A percentile compares a stretch with the other conserved stretches of the same genome.
Conservation (phyloP, 2,797 vertebrate species). For the Argentina silus region DNA sequence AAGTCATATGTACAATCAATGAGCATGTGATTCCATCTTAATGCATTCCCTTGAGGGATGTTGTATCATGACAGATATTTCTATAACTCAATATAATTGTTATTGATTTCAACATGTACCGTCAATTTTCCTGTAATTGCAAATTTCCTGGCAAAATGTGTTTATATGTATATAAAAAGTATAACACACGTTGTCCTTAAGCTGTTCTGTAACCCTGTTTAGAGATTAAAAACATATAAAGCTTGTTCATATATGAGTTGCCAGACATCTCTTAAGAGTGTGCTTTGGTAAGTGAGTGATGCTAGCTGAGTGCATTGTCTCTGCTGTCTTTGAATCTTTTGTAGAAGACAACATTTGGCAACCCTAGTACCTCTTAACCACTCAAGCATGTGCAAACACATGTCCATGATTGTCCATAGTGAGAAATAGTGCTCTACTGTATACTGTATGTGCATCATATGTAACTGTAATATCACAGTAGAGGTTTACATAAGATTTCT, state of each 20-base stretch:
- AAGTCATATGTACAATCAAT: background rate
- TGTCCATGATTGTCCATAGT: background rate
- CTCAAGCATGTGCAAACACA: constrained; percentile 5
- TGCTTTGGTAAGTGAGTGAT: background rate
- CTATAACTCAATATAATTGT: background rate
- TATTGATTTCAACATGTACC: background rate
- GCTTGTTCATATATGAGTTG: background rate
- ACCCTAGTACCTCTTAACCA: background rate
- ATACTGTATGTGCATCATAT: background rate
- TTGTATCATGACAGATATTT: background rate
- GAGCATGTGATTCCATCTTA: background rate
- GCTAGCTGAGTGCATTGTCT: background rate
- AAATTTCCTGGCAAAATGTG: too few relatives aligned
- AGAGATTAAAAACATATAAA: background rate
- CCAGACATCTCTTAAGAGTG: background rate
- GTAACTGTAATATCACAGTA: constrained; percentile 39
- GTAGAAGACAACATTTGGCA: background rate
- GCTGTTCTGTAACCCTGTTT: background rate
- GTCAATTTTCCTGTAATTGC: background rate
- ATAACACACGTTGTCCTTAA: background rate
- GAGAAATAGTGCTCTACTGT: background rate
- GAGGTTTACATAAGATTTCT: constrained; percentile 22
- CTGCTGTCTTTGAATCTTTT: background rate
- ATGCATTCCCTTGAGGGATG: background rate
- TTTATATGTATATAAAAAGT: too few relatives aligned